Conservation (phyloP, 35 echinoderm and acorn worm species). For the Amphiura filiformis region DNA sequence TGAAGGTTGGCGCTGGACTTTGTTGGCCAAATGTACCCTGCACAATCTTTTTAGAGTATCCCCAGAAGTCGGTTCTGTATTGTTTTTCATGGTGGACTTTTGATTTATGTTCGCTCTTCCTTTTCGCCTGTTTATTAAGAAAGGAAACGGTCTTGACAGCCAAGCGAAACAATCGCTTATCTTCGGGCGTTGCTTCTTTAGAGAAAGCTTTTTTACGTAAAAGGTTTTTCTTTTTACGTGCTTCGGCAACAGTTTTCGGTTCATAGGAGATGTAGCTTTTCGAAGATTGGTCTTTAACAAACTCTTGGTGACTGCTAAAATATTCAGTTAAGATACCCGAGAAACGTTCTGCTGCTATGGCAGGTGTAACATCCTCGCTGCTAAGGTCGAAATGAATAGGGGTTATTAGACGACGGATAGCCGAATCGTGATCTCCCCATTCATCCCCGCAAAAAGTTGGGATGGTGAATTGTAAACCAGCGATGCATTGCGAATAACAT, state of each 20-base stretch:
- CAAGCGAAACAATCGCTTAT: neutral
- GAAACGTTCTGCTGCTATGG: too few species aligned
- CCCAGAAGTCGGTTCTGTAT: neutral
- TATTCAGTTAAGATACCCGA: too few species aligned
- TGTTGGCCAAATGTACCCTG: neutral
- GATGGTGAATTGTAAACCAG: conserved; percentile 14
- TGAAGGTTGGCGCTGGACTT: neutral
- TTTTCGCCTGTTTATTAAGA: neutral
- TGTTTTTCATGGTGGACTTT: neutral
- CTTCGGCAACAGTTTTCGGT: neutral
- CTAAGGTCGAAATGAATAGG: conserved; percentile 1
- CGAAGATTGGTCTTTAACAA: neutral
- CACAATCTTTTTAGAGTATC: neutral
- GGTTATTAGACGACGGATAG: neutral
- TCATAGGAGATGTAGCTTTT: neutral
- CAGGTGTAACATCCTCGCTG: too few species aligned
- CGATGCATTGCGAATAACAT: too few species aligned
- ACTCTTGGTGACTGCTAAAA: too few species aligned
- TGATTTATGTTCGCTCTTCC: neutral
- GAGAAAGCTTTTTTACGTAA: neutral
- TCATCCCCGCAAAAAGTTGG: neutral
- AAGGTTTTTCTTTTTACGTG: neutral
- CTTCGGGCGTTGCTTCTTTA: neutral
- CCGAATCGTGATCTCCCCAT: conserved; percentile 5
- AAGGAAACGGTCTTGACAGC: neutral